phyloP scores from a whole-genome alignment of 2,113 vertebrate genomes.

The Columba livia region DNA sequence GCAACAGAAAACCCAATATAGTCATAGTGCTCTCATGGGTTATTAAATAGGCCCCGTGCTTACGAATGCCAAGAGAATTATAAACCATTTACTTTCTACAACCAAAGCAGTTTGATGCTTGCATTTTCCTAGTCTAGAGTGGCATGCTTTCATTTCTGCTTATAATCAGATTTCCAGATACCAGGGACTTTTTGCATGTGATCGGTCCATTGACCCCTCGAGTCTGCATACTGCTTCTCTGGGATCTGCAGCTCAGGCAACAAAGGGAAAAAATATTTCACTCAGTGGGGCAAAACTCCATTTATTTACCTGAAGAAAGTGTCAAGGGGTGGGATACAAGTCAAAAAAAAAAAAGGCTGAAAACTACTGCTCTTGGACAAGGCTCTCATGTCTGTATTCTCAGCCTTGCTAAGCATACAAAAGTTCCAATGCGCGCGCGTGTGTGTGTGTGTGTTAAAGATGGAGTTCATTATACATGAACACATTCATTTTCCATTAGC shows the following conservation, averaged over 20 bases:
- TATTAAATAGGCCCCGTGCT: neutral
- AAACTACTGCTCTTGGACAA: neutral
- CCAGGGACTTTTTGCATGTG: neutral
- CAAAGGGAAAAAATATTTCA: neutral
- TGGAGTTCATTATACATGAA: neutral
- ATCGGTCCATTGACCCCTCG: neutral
- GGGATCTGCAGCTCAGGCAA: slow-evolving; percentile 33
- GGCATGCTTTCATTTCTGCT: slow-evolving; percentile 12
- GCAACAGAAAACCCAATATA: neutral
- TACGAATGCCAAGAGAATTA: neutral
- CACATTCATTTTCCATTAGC: neutral
- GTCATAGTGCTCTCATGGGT: neutral
- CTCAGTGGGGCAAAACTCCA: neutral
- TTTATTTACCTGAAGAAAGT: slow-evolving; percentile 18
- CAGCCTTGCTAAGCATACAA: neutral
- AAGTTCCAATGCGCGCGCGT: neutral
- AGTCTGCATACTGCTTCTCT: neutral
- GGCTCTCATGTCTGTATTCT: neutral
- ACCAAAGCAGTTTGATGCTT: neutral
- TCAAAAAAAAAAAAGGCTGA: neutral
- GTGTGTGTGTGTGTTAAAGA: neutral
- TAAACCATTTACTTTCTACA: slow-evolving; percentile 25
- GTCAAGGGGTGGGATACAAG: neutral
- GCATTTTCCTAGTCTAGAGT: neutral
- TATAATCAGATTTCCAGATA: slow-evolving; percentile 34